A percentile compares a stretch with the other conserved stretches of the same genome.
These are phyloP conservation scores for Palythoa grandis DNA, from an alignment of 92 coral and sea anemone genomes.

Conservation along the genomic window DNA sequence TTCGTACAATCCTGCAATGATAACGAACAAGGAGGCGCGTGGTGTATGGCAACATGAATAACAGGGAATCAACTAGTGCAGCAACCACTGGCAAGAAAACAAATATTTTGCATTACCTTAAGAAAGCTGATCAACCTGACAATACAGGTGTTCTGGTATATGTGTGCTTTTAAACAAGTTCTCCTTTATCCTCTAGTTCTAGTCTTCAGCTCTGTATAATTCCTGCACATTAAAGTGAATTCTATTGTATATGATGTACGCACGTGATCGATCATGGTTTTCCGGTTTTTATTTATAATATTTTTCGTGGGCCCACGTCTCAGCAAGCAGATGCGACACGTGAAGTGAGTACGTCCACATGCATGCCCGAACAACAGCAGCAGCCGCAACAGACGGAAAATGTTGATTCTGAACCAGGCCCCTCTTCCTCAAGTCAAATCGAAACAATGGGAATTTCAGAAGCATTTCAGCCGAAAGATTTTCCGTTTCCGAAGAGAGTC, in stretches of 20 bases:
- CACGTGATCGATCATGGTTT: no score
- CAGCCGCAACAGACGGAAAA: no score
- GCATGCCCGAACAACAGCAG: no score
- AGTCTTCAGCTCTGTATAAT: not conserved
- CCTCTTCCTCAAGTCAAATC: slow-evolving; percentile 12
- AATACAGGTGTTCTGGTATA: slow-evolving; percentile 24
- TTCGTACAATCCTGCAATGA: slow-evolving; percentile 55
- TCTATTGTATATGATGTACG: not conserved
- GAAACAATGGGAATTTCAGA: slow-evolving; percentile 22
- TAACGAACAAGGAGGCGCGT: slow-evolving; percentile 52
- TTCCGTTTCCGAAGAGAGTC: slow-evolving; percentile 59
- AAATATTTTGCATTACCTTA: slow-evolving; percentile 24
- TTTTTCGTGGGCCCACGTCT: no score
- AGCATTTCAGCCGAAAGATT: slow-evolving; percentile 57
- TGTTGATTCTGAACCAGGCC: not conserved
- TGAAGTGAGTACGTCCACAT: no score
- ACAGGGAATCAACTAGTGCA: slow-evolving; percentile 35
- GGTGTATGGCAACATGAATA: slow-evolving; percentile 51
- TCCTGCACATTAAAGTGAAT: not conserved
- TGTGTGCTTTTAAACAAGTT: not conserved
- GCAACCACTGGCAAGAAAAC: slow-evolving; percentile 18
- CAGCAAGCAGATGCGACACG: no score
- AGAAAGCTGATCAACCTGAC: slow-evolving; percentile 28
- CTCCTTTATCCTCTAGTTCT: not conserved
- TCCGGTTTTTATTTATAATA: no score